phyloP scores from a whole-genome alignment of 2,888 invertebrate genomes.

The Tupiocoris notatus region DNA sequence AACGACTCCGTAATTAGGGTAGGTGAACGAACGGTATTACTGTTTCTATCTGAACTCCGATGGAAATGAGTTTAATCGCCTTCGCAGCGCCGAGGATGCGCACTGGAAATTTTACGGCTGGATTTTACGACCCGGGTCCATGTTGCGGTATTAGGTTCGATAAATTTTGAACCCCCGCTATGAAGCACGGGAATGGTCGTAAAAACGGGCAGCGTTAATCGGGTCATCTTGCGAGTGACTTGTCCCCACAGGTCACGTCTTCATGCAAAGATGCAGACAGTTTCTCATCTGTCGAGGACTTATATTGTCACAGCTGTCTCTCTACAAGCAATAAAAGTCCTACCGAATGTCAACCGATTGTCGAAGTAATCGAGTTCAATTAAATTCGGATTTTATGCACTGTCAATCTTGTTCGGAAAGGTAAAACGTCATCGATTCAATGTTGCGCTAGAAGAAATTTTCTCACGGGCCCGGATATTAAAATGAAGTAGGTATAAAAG shows the following conservation, averaged over 20 bases:
- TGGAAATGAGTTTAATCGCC: background rate
- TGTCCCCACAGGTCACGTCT: background rate
- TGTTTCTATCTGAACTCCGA: too few species aligned
- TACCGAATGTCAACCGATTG: too few species aligned
- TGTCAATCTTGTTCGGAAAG: too few species aligned
- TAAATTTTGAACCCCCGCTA: background rate
- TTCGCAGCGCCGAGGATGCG: background rate
- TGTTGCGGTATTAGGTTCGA: background rate
- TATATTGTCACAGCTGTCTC: background rate
- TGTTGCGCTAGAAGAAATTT: too few species aligned
- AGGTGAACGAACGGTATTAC: too few species aligned
- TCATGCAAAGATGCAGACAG: too few species aligned
- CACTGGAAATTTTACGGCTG: background rate
- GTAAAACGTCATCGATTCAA: too few species aligned
- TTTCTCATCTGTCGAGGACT: background rate
- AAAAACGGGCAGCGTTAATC: background rate
- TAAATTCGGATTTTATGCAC: too few species aligned
- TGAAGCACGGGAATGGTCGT: background rate
- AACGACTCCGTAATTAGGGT: too few species aligned
- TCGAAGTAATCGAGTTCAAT: too few species aligned
- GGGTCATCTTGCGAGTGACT: background rate
- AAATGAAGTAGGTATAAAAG: too few species aligned
- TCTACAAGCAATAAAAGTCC: background rate
- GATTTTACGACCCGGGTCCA: background rate
- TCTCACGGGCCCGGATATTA: too few species aligned